phyloP scores from a whole-genome alignment of 2,113 vertebrate species.

The Gasterosteus aculeatus region DNA sequence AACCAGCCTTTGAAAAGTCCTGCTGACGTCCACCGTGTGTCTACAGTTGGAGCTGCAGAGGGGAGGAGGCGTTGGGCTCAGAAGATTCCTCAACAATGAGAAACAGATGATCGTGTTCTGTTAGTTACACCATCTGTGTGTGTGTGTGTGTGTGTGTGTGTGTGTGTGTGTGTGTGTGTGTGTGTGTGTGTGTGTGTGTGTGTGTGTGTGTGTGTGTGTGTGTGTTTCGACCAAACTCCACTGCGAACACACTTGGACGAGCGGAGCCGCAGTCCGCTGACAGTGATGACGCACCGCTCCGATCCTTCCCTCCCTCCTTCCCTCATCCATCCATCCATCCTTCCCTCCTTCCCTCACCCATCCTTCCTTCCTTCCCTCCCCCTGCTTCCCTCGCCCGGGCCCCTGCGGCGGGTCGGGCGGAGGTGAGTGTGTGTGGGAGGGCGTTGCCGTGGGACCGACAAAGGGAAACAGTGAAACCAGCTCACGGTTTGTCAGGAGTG shows the following conservation, averaged over 20 bases:
- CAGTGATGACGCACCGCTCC: conserved; percentile 46
- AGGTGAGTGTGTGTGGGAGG: conserved; percentile 73
- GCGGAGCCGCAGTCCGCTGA: conserved; percentile 26
- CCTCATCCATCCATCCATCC: no score
- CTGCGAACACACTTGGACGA: conserved; percentile 63
- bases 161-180: background rate
- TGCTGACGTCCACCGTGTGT: conserved; percentile 13
- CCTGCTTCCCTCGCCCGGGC: background rate
- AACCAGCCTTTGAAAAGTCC: background rate
- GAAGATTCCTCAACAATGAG: conserved; percentile 73
- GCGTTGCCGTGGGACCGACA: conserved; percentile 54
- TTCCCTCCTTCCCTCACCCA: no score
- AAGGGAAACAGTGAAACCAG: conserved; percentile 33
- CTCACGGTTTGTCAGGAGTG: conserved; percentile 49
- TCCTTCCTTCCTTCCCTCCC: no score
- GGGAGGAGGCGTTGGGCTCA: conserved; percentile 24
- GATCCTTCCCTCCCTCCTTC: background rate
- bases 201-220: background rate
- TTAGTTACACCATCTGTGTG: conserved; percentile 14
- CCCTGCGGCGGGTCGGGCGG: conserved; percentile 60
- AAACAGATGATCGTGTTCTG: conserved; percentile 71
- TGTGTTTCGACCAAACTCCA: conserved; percentile 45
- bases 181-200: background rate
- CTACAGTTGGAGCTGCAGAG: conserved; percentile 12
- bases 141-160: background rate